A percentile compares a stretch with the other conserved stretches of the same genome.
Evolutionary conservation across 2,113 vertebrate species (phyloP).

Genomic region (Rhea pennata): DNA sequence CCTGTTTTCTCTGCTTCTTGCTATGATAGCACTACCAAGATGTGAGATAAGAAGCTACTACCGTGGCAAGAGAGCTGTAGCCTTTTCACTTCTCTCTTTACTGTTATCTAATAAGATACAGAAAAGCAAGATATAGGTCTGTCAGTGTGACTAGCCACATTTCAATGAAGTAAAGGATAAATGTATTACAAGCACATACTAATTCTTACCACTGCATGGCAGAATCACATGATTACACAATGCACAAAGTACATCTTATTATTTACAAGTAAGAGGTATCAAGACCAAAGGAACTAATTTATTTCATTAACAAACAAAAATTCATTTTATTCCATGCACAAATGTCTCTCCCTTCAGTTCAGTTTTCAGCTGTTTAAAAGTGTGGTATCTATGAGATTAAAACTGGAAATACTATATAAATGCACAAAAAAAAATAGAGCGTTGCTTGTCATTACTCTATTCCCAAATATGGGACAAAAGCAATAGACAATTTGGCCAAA

Average conservation of each 20-base stretch:
- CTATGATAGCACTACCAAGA: background rate
- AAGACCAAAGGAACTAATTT: fast-evolving
- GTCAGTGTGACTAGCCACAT: background rate
- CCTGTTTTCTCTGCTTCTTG: background rate
- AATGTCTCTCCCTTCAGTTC: background rate
- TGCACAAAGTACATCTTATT: background rate
- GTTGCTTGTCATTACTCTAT: background rate
- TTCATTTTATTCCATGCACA: background rate
- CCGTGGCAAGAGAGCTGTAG: background rate
- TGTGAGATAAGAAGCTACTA: background rate
- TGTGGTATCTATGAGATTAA: background rate
- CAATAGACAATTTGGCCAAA: background rate
- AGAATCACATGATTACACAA: background rate
- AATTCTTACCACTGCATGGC: background rate
- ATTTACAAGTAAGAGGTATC: fast-evolving
- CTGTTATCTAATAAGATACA: background rate
- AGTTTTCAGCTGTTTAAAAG: background rate
- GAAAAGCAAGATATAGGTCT: background rate
- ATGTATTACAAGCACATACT: background rate
- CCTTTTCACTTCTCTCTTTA: background rate
- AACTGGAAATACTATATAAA: background rate
- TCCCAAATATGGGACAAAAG: fast-evolving
- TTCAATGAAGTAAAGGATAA: background rate
- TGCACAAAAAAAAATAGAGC: fast-evolving
- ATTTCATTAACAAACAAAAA: background rate